These are phyloP conservation scores for Macaca nemestrina DNA, from an alignment of 2,113 vertebrate genomes.

Conservation along the genomic window DNA sequence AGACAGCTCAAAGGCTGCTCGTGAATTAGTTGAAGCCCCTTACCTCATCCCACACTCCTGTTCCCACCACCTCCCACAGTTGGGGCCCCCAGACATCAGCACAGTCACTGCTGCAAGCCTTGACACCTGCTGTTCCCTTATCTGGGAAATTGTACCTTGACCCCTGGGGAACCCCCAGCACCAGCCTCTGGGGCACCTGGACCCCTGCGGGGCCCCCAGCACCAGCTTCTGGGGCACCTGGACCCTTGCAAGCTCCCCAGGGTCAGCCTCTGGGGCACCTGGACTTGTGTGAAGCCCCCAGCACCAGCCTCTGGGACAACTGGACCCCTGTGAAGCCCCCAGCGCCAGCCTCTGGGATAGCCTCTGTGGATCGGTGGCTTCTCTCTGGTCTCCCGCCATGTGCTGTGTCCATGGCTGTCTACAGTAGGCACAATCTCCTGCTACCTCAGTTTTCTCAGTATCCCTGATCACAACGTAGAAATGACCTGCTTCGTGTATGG, in stretches of 20 bases:
- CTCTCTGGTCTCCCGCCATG: fast-evolving
- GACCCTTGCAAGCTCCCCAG: fast-evolving
- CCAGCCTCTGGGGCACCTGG: background rate
- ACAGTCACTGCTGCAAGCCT: background rate
- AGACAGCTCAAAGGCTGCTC: background rate
- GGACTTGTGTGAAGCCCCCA: no score
- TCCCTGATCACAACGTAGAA: background rate
- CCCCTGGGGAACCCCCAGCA: fast-evolving
- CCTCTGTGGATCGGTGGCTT: fast-evolving
- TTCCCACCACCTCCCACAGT: fast-evolving
- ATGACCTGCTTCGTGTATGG: background rate
- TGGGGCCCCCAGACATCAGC: fast-evolving
- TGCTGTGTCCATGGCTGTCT: fast-evolving
- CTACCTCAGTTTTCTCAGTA: no score
- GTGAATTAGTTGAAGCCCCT: fast-evolving
- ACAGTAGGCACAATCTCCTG: no score
- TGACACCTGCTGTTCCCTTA: fast-evolving
- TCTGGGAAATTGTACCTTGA: background rate
- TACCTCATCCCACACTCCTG: background rate
- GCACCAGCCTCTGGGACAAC: background rate
- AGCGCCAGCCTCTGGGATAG: no score
- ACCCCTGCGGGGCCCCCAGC: no score
- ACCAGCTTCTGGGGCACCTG: background rate
- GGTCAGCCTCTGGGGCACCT: background rate
- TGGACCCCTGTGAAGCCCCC: no score